Base-by-base conservation (phyloP, 2,797 vertebrate genomes). In the Uromys caudimaculatus region DNA sequence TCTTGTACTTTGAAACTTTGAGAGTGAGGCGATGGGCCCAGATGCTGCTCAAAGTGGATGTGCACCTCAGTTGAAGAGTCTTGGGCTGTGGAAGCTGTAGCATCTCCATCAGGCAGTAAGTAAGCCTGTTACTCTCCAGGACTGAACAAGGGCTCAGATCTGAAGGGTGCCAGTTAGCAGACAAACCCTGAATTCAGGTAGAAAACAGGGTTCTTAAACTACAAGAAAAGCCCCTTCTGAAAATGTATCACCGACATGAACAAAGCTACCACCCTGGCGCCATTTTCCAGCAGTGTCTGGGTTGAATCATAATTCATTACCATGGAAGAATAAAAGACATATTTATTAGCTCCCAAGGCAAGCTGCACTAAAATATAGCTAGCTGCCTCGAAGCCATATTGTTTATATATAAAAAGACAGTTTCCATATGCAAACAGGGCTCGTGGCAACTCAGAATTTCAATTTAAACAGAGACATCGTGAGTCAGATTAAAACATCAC, bases 331-430 rank as follows among this genome's bases (percentile, higher is more conserved):
- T 29, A 73, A 81, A 87, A 91, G n/a, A 54, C 78, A 2, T 64
- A 91, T 89, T 90, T 76, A 50, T 32, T 82, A 87, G 60, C 67
- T 92, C 27, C 67, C 93, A 90, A 93, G 24, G 81, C 29, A 38
- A 76, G 89, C 17, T 92, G 50, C 29, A 73, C 64, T 21, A 91
- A 96, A 96, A 97, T 47, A 84, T 62, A 92, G 94, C 24, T 21
- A 89, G 92, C 16, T 24, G 73, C 87, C 86, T 93, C 91, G 93
- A 94, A 86, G 21, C 50, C 91, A 19, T 73, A 50, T 76, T 88
- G 17, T 94, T 97, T 93, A 76, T 89, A 69, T 27, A 91, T 90
- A 93, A 76, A 96, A 97, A 78, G 69, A 50, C 78, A 94, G 82
- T 44, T 90, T 62, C 21, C 47, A 19, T 56, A 47, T 19, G 17